Evolutionary conservation across 2,113 vertebrate genomes (phyloP).

Genomic region (Oreochromis niloticus): DNA sequence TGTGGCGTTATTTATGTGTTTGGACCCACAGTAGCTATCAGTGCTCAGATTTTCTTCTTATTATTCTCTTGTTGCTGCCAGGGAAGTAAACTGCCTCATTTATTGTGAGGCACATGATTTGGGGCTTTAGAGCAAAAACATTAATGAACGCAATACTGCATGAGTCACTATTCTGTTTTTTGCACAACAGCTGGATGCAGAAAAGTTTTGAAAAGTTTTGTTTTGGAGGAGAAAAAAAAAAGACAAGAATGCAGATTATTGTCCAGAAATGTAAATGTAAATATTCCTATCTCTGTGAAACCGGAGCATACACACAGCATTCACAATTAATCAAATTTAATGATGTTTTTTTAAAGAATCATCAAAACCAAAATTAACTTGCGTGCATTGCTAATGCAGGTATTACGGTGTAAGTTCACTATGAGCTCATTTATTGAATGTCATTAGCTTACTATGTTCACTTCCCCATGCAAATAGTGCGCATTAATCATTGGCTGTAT

Average conservation of each 20-base stretch:
- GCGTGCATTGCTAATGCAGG: background rate
- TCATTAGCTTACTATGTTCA: slow-evolving; percentile 26
- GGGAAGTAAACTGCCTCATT: background rate
- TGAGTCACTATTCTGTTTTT: background rate
- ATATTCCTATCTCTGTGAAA: background rate
- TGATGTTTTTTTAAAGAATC: background rate
- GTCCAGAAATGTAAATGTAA: background rate
- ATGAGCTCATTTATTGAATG: slow-evolving; percentile 36
- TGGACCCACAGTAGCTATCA: background rate
- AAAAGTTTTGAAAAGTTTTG: background rate
- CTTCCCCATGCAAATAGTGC: slow-evolving; percentile 31
- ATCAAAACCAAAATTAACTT: slow-evolving; percentile 1
- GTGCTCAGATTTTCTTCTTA: background rate
- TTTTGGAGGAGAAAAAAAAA: background rate
- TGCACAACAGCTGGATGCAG: background rate
- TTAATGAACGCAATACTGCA: background rate
- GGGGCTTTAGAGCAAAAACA: background rate
- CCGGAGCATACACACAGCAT: background rate
- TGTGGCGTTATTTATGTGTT: background rate
- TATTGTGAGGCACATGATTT: background rate
- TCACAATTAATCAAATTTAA: slow-evolving; percentile 21
- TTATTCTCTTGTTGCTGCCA: background rate
- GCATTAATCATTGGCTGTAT: slow-evolving; percentile 39
- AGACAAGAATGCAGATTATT: background rate
- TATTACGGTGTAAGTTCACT: background rate